Conservation (phyloP, 2,113 vertebrate species). For the Leptobrachium ailaonicum region DNA sequence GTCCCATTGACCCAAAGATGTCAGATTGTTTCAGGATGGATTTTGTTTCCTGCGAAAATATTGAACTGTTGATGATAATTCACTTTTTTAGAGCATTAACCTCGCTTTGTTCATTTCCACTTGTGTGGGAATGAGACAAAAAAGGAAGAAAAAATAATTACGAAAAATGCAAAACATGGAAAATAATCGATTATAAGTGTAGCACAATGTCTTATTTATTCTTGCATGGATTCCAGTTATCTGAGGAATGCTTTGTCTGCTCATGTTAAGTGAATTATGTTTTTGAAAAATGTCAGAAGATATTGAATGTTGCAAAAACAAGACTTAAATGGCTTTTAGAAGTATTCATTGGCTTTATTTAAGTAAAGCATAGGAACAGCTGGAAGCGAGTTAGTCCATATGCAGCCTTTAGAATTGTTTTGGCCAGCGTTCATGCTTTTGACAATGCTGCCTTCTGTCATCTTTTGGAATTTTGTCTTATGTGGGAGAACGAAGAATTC, state of each 20-base stretch:
- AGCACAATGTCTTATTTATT: neutral
- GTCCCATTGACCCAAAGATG: no score
- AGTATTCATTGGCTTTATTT: slow-evolving; percentile 15
- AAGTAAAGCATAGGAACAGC: slow-evolving; percentile 31
- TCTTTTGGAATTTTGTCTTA: slow-evolving; percentile 42
- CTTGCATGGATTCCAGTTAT: neutral
- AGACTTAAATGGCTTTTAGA: slow-evolving; percentile 18
- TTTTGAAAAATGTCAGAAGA: slow-evolving; percentile 18
- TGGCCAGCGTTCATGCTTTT: slow-evolving; percentile 25
- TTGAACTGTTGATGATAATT: no score
- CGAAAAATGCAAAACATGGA: neutral
- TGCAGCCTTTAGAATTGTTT: slow-evolving; percentile 10
- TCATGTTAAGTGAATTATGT: neutral
- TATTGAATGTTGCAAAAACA: slow-evolving; percentile 29
- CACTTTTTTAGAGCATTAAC: no score
- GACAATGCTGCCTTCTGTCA: slow-evolving; percentile 43
- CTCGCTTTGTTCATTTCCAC: no score
- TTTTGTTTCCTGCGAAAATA: no score
- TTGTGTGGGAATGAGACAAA: neutral
- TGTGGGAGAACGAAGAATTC: slow-evolving; percentile 39
- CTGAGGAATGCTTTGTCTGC: neutral
- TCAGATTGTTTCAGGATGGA: no score
- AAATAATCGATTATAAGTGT: neutral
- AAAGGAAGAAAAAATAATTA: neutral
- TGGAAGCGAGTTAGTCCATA: slow-evolving; percentile 20